Evolutionary conservation across 2,888 invertebrate species (phyloP).

Genomic region (Phortica okadai): DNA sequence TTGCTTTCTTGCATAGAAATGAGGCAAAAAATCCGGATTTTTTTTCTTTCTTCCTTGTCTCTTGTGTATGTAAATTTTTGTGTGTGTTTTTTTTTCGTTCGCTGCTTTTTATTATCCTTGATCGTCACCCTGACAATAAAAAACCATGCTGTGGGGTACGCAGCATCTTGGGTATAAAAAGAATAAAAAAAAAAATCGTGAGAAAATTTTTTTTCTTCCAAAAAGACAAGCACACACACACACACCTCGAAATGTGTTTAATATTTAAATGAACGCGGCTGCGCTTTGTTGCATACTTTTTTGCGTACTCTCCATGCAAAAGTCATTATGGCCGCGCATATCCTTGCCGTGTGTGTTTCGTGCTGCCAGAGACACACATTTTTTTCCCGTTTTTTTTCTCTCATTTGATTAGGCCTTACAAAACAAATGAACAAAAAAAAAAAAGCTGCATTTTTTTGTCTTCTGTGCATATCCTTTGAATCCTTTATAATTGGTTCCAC

Average conservation of each 20-base stretch:
- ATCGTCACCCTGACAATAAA: slow-evolving; percentile 59
- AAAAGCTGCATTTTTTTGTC: slow-evolving; percentile 56
- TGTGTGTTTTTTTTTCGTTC: slow-evolving; percentile 30
- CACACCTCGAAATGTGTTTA: slow-evolving; percentile 20
- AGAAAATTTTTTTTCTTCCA: slow-evolving; percentile 62
- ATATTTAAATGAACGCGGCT: slow-evolving; percentile 60
- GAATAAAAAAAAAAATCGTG: slow-evolving; percentile 57
- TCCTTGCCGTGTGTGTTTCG: slow-evolving; percentile 48
- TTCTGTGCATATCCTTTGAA: slow-evolving; percentile 48
- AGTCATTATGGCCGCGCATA: slow-evolving; percentile 57
- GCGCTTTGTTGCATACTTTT: slow-evolving; percentile 60
- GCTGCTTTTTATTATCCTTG: slow-evolving; percentile 55
- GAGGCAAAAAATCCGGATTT: slow-evolving; percentile 73
- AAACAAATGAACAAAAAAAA: slow-evolving; percentile 12
- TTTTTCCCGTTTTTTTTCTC: slow-evolving; percentile 60
- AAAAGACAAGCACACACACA: slow-evolving; percentile 31
- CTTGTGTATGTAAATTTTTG: slow-evolving; percentile 47
- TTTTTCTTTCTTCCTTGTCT: slow-evolving; percentile 48
- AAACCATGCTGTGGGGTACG: slow-evolving; percentile 56
- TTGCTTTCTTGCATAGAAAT: slow-evolving; percentile 68
- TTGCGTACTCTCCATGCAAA: slow-evolving; percentile 48
- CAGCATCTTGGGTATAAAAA: slow-evolving; percentile 29
- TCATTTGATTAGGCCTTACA: slow-evolving; percentile 14
- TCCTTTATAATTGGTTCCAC: slow-evolving; percentile 63
- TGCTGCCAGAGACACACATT: slow-evolving; percentile 32